Conservation (phyloP, 37 sponge, comb jelly and placozoan species). For the Geodia barretti region DNA sequence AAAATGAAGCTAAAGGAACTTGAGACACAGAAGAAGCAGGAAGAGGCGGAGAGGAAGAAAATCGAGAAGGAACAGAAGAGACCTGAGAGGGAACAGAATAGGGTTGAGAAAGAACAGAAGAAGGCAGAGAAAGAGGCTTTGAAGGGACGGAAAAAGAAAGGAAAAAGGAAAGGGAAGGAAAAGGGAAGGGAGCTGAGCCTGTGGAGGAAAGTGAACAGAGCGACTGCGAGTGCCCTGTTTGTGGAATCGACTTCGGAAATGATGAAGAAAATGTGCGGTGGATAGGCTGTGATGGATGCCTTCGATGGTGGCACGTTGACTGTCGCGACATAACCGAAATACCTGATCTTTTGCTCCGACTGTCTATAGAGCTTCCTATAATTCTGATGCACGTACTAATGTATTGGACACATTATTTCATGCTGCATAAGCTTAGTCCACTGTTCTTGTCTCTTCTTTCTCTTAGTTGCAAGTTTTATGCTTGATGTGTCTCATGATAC, state of each 20-base stretch:
- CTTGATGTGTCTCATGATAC: too few relatives aligned
- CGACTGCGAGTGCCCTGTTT: neutral
- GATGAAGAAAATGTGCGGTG: neutral
- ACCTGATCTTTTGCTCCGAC: too few relatives aligned
- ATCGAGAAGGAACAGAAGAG: neutral
- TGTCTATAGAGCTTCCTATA: too few relatives aligned
- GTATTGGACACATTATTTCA: too few relatives aligned
- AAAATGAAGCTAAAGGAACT: neutral
- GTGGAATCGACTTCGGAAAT: neutral
- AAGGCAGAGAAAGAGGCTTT: conserved; percentile 1
- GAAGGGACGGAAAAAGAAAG: too few relatives aligned
- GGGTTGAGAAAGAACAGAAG: neutral
- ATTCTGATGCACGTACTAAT: too few relatives aligned
- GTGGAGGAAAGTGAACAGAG: too few relatives aligned
- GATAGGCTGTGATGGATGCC: neutral
- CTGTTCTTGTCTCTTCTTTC: too few relatives aligned
- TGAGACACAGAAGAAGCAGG: neutral
- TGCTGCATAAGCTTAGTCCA: too few relatives aligned
- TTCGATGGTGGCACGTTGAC: neutral
- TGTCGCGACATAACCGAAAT: neutral
- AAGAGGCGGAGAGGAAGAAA: neutral
- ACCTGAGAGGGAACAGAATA: neutral
- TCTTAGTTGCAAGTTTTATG: too few relatives aligned
- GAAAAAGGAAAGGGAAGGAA: too few relatives aligned
- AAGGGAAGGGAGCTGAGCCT: too few relatives aligned